phyloP scores from a whole-genome alignment of 2,888 invertebrate species.

The Chrysotoxum bicinctum region DNA sequence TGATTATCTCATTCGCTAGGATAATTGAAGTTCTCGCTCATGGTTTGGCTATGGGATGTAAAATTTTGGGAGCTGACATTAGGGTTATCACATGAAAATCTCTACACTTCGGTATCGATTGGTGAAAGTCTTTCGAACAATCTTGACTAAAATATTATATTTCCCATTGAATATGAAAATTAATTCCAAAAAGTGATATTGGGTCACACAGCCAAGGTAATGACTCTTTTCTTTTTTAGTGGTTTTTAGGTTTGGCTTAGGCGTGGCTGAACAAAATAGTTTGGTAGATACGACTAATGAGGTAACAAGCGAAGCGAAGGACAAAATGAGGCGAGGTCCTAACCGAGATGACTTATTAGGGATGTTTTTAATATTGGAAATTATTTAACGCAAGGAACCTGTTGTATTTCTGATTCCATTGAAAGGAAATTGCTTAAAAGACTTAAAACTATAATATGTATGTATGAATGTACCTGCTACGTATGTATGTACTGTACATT shows the following conservation, averaged over 20 bases:
- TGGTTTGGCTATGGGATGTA: not conserved
- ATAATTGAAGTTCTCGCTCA: constrained; percentile 34
- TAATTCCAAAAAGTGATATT: constrained; percentile 41
- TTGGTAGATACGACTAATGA: constrained; percentile 46
- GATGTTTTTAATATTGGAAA: not conserved
- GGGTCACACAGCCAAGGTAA: constrained; percentile 28
- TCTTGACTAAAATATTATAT: constrained; percentile 15
- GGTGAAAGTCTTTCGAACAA: constrained; percentile 4
- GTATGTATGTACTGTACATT: not conserved
- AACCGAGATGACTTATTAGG: constrained; percentile 6
- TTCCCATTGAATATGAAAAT: constrained; percentile 38
- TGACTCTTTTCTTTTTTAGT: constrained; percentile 24
- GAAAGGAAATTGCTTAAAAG: not conserved
- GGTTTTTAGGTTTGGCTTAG: constrained; percentile 49
- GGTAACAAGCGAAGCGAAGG: constrained; percentile 43
- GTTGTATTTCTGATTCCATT: not conserved
- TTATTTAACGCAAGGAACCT: not conserved
- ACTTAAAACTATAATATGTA: not conserved
- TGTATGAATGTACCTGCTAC: too few relatives aligned
- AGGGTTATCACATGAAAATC: constrained; percentile 44
- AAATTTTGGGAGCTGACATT: constrained; percentile 2
- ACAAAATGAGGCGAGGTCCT: constrained; percentile 30
- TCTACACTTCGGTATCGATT: constrained; percentile 51
- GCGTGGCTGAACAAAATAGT: constrained; percentile 52
- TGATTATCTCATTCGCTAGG: constrained; percentile 49